Percentiles rank a stretch among this genome's conserved stretches.
Conservation (phyloP, 2,888 invertebrate species). For the Caenorhabditis doughertyi region DNA sequence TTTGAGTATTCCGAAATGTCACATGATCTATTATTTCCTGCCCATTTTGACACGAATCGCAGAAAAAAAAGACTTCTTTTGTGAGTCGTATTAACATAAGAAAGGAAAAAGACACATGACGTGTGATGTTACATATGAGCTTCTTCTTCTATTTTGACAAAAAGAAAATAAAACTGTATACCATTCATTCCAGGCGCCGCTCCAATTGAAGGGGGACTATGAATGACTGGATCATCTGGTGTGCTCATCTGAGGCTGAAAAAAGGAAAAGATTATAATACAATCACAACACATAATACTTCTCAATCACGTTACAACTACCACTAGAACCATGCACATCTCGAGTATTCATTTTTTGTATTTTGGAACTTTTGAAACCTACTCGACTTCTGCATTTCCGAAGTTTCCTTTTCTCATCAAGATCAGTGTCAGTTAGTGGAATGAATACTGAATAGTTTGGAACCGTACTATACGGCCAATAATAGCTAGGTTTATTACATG, state of each 20-base stretch:
- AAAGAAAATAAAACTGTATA: not conserved
- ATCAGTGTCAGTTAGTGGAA: not conserved
- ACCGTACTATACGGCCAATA: not conserved
- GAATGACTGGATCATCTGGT: conserved; percentile 80
- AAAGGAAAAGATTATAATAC: conserved; percentile 17
- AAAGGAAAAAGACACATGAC: not conserved
- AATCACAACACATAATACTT: conserved; percentile 5
- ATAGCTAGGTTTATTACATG: conserved; percentile 7
- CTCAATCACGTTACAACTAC: conserved; percentile 37
- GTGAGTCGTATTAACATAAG: not conserved
- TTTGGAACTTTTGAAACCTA: conserved; percentile 12
- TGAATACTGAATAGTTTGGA: not conserved
- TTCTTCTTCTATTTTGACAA: too few species aligned
- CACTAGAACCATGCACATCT: conserved; percentile 35
- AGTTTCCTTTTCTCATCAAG: conserved; percentile 14
- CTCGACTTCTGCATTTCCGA: conserved; percentile 30
- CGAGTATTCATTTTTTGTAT: not conserved
- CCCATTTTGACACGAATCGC: too few species aligned
- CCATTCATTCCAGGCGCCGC: conserved; percentile 61
- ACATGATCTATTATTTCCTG: conserved; percentile 10
- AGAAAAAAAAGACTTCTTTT: conserved; percentile 8
- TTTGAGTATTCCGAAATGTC: not conserved
- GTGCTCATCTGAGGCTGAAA: conserved; percentile 81
- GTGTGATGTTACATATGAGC: too few species aligned
- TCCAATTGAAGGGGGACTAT: conserved; percentile 77